phyloP scores from a whole-genome alignment of 2,797 vertebrate genomes.

The Ptychadena robeensis region DNA sequence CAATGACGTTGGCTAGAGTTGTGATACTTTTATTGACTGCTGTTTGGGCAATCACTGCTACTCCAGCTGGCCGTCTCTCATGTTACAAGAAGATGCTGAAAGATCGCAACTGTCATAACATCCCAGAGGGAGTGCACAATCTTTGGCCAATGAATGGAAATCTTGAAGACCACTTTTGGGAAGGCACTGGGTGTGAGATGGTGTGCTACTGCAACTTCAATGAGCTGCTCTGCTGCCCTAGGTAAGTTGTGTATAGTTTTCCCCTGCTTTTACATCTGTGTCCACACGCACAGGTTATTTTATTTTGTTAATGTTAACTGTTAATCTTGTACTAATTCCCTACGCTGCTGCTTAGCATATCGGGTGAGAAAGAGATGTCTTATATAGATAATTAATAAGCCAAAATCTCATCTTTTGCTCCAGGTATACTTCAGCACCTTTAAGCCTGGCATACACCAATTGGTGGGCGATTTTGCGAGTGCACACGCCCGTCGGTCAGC shows the following conservation, averaged over 20 bases:
- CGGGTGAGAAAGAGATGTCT: too few relatives aligned
- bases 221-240: slow-evolving; percentile 81
- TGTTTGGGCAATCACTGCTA: slow-evolving; percentile 58
- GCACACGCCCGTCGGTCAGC: too few relatives aligned
- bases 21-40: slow-evolving; percentile 67
- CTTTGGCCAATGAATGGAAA: slow-evolving; percentile 66
- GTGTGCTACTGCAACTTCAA: slow-evolving; percentile 81
- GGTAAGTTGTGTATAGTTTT: slow-evolving; percentile 78
- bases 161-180: slow-evolving; percentile 78
- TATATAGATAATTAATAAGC: too few relatives aligned
- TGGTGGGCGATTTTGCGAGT: too few relatives aligned
- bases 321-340: too few relatives aligned
- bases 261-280: too few relatives aligned
- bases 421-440: too few relatives aligned
- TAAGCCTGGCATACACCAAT: too few relatives aligned
- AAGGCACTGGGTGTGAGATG: slow-evolving; percentile 76
- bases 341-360: too few relatives aligned
- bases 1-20: slow-evolving; percentile 66
- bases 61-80: slow-evolving; percentile 68
- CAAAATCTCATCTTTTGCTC: too few relatives aligned
- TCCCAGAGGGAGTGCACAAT: slow-evolving; percentile 65
- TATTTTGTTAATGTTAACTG: too few relatives aligned
- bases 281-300: too few relatives aligned
- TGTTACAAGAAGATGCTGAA: slow-evolving; percentile 77
- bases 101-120: slow-evolving; percentile 71